Evolutionary conservation across 2,797 vertebrate species (phyloP), one percentile per base, ranked within the genome.

Genomic region (Brachyrhaphis roseni): DNA sequence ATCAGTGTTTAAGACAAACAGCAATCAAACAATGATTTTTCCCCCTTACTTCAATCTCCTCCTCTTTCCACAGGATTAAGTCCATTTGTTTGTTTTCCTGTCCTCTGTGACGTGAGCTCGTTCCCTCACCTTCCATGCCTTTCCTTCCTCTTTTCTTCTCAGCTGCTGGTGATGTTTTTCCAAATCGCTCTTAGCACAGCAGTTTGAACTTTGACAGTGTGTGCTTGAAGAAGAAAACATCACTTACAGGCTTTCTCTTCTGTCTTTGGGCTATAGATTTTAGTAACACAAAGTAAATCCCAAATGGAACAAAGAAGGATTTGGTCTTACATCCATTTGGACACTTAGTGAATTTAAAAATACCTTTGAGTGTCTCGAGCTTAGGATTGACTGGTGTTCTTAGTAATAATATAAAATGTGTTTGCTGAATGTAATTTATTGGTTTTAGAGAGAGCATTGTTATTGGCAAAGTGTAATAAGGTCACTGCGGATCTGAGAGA

Each of bases 61-160:
- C 82, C 26, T 88, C 87, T 91, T 87, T 89, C 81, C 77, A 82
- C 84, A 78, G 91, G 92, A 93, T 93, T 93, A 93, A 82, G 82
- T 73, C 57, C 77, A 49, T 84, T 78, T 88, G 76, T 89, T 91
- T 90, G 84, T 79, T 91, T 77, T 75, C 39, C 75, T 76, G 1
- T 88, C 89, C 89, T 79, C 70, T 8, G 83, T 81, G 89, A 88
- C 1, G 12, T 2, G n/a, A 74, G 81, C 82, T 86, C 79, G 84
- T 78, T 79, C 75, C 75, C 84, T 81, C 47, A 1, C 86, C 75
- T 86, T 83, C 82, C 82, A 74, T 84, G 85, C 85, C 87, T 89
- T 89, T 89, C 78, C 75, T 84, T 77, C 88, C 81, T 83, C 79
- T 76, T 34, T 71, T 88, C 86, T 91, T 82, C 49, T 51, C 83